phyloP scores from a whole-genome alignment of 2,888 invertebrate species.

The Petrophora chlorosata region DNA sequence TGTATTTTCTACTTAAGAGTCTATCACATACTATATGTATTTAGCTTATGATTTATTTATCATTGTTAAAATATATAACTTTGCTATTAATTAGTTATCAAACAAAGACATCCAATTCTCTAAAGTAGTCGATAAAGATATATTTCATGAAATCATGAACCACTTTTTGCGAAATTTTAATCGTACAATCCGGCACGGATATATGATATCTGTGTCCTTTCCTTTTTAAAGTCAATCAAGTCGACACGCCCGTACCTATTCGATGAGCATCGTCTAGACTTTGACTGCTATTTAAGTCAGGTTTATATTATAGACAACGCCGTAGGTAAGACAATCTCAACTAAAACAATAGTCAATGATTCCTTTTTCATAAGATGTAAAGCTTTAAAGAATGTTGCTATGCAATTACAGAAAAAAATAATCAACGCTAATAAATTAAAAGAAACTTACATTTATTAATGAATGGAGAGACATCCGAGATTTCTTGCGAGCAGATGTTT shows the following conservation, averaged over 20 bases:
- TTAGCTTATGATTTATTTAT: no score
- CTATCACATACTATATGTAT: no score
- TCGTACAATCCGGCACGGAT: neutral
- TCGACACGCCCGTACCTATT: neutral
- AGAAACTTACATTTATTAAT: constrained; percentile 16
- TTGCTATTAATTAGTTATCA: no score
- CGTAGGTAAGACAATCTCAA: neutral
- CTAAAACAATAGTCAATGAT: constrained; percentile 14
- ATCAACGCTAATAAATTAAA: constrained; percentile 1
- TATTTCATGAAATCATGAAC: no score
- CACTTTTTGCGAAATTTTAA: no score
- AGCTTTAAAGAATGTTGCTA: constrained; percentile 3
- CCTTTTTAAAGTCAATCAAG: neutral
- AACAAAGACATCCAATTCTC: no score
- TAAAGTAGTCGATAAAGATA: no score
- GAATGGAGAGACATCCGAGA: constrained; percentile 8
- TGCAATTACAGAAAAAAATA: constrained; percentile 9
- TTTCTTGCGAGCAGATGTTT: constrained; percentile 24
- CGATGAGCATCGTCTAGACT: constrained; percentile 19
- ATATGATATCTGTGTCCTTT: neutral
- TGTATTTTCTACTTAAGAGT: neutral
- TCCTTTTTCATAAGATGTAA: constrained; percentile 3
- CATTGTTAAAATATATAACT: no score
- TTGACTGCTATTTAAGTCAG: constrained; percentile 9
- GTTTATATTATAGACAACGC: neutral